Base-by-base conservation (phyloP, 1,140 invertebrate species). In the Geopemphigus sp. region DNA sequence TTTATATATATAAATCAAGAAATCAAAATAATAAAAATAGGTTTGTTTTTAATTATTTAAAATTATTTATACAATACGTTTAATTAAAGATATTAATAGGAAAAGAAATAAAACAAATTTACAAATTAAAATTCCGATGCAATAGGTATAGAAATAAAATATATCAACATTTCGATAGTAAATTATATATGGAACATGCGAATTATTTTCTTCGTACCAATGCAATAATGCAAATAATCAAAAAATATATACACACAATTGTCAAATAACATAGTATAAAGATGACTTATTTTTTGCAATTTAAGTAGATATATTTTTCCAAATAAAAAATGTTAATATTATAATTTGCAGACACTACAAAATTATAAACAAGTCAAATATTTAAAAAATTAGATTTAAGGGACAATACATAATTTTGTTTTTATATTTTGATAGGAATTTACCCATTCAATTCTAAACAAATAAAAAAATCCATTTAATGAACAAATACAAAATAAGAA, bases 61-160 rank as follows among this genome's bases (percentile, higher is more conserved):
- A 68, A 63, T 19, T 4, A 68, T 68, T 22, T 45, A 66, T 26
- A 63, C 5, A 47, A n/a, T 15, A 15, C 22, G 11, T 66, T 63
- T 63, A 11, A 1, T 4, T 4, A 39, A 39, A 63, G 12, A 64
- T 17, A 64, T 39, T 32, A 10, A 19, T 2, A 47, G n/a, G n/a
- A 68, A 15, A 22, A n/a, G 14, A 68, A 68, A 68, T 24, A 68
- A 68, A 24, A 0, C 17, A n/a, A 66, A 47, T 66, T 10, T 66
- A 45, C 45, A 64, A 64, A 39, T 64, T 45, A 39, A 64, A 39
- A 63, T 63, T 2, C 32, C 32, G 17, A 61, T 29, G 24, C 32
- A 64, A 39, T 64, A 39, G 5, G 22, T n/a, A n/a, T n/a, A 68
- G 47, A 68, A 68, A 47, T 47, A 68, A 68, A 66, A 68, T 64